Percentiles rank a stretch among this genome's conserved stretches.
Conservation (phyloP, 1,140 invertebrate species). For the Cephus cinctus region DNA sequence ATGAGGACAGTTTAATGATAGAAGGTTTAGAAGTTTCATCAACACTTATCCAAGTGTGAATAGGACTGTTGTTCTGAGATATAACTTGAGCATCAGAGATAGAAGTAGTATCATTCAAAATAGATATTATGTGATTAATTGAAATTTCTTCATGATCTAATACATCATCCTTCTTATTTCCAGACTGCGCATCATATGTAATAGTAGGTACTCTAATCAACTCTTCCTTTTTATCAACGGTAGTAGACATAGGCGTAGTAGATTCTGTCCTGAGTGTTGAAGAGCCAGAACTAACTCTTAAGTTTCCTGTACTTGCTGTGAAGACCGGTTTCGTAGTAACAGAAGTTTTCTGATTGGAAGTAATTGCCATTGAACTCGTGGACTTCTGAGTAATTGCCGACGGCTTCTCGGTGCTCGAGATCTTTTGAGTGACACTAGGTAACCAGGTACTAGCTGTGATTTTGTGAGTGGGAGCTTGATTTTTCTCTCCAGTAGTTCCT, state of each 20-base stretch:
- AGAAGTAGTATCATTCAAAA: constrained; percentile 63
- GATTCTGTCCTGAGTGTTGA: constrained; percentile 7
- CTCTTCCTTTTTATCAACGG: constrained; percentile 32
- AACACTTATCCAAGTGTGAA: constrained; percentile 56
- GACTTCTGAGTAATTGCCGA: too few species aligned
- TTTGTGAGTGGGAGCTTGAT: too few species aligned
- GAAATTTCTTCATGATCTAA: constrained; percentile 48
- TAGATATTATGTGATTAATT: constrained; percentile 64
- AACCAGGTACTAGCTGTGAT: too few species aligned
- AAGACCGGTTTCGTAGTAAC: too few species aligned
- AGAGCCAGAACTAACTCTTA: too few species aligned
- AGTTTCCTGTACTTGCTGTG: too few species aligned
- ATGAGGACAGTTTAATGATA: constrained; percentile 21
- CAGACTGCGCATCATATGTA: constrained; percentile 47
- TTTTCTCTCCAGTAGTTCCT: too few species aligned
- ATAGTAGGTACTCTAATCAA: constrained; percentile 59
- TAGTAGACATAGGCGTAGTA: constrained; percentile 39
- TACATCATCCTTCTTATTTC: constrained; percentile 44
- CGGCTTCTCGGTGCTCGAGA: too few species aligned
- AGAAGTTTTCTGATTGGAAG: background rate
- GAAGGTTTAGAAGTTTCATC: constrained; percentile 43
- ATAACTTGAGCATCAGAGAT: constrained; percentile 10
- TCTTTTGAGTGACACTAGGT: too few species aligned
- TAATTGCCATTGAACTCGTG: background rate
- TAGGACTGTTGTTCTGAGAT: too few species aligned